Conservation (phyloP, 1,140 invertebrate species). For the Theocolax elegans region DNA sequence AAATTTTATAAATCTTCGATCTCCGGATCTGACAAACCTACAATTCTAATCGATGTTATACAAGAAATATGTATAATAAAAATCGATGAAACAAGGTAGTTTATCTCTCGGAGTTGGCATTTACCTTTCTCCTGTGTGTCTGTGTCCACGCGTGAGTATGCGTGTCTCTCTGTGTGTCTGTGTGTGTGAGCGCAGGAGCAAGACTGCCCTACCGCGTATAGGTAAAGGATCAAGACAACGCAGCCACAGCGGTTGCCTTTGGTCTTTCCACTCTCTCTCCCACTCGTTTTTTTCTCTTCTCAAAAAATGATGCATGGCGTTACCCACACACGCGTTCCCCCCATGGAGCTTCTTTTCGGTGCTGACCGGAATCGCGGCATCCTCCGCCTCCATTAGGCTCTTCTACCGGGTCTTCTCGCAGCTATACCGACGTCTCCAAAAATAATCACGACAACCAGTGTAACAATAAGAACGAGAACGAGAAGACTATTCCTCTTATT, state of each 20-base stretch:
- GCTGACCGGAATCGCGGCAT: conserved; percentile 32
- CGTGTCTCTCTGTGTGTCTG: conserved; percentile 2
- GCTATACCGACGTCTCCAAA: conserved; percentile 50
- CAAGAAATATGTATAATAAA: neutral
- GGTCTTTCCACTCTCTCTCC: conserved; percentile 46
- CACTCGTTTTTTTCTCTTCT: conserved; percentile 12
- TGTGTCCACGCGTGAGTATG: no score
- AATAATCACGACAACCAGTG: conserved; percentile 45
- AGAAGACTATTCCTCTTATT: conserved; percentile 61
- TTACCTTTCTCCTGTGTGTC: no score
- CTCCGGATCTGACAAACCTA: neutral
- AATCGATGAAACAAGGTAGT: conserved; percentile 18
- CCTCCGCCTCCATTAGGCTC: conserved; percentile 55
- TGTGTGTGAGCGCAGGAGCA: neutral
- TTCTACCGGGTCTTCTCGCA: conserved; percentile 5
- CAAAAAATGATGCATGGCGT: conserved; percentile 67
- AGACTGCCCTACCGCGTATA: conserved; percentile 41
- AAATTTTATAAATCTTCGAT: no score
- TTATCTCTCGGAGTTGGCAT: neutral
- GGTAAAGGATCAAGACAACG: conserved; percentile 59
- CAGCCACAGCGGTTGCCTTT: conserved; percentile 65
- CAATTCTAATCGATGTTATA: neutral
- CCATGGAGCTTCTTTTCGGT: neutral
- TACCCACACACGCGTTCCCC: conserved; percentile 58
- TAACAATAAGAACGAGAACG: conserved; percentile 59